phyloP scores from a whole-genome alignment of 1,140 invertebrate species.

The Drosophila tsacasi region DNA sequence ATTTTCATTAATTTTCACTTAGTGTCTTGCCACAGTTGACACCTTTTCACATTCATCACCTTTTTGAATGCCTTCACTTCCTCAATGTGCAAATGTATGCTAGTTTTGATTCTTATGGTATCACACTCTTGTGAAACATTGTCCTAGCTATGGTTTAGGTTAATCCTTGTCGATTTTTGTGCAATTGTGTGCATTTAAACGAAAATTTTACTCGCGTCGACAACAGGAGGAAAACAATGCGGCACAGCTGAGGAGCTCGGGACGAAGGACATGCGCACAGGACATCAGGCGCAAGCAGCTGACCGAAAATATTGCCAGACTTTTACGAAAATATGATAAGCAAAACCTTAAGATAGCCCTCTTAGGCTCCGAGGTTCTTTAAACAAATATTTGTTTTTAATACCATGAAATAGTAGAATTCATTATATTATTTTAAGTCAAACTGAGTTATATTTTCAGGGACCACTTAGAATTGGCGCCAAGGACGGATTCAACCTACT shows the following conservation, averaged over 20 bases:
- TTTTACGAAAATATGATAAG: neutral
- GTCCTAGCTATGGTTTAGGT: neutral
- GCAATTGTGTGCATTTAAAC: constrained; percentile 4
- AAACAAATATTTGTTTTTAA: neutral
- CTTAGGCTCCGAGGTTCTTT: neutral
- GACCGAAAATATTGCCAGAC: constrained; percentile 22
- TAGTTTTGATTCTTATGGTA: neutral
- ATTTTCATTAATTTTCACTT: constrained; percentile 10
- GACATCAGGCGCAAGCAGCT: constrained; percentile 26
- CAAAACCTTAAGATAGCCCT: neutral
- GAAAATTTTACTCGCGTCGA: constrained; percentile 30
- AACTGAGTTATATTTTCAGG: neutral
- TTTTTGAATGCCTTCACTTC: constrained; percentile 24
- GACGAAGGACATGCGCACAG: constrained; percentile 47
- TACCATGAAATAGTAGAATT: neutral
- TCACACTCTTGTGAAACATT: neutral
- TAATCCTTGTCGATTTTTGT: neutral
- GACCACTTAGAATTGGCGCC: neutral
- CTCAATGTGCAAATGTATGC: neutral
- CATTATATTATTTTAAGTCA: neutral
- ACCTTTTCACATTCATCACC: constrained; percentile 11
- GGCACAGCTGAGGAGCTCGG: constrained; percentile 35
- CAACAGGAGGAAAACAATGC: constrained; percentile 47
- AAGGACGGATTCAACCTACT: neutral
- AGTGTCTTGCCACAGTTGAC: neutral